phyloP scores from a whole-genome alignment of 2,797 vertebrate genomes.

The Sebastes taczanowskii region DNA sequence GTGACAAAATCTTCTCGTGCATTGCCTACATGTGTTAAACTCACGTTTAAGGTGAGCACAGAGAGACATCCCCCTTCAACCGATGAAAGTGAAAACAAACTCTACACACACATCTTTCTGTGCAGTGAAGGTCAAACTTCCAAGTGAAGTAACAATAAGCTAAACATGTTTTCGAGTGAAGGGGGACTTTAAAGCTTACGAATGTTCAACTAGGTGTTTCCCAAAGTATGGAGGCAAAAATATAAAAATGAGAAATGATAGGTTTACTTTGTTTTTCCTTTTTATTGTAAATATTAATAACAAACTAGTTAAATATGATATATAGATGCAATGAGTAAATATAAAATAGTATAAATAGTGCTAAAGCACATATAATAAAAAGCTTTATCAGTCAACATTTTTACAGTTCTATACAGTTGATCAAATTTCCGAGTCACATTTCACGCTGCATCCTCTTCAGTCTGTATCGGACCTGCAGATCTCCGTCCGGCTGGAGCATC shows the following conservation, averaged over 20 bases:
- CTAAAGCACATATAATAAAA: not conserved
- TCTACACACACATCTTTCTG: not conserved
- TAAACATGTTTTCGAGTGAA: not conserved
- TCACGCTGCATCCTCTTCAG: conserved; percentile 45
- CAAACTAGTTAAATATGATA: conserved; percentile 16
- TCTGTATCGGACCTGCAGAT: conserved; percentile 80
- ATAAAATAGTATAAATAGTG: conserved; percentile 47
- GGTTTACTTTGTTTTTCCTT: not conserved
- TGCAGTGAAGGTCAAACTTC: not conserved
- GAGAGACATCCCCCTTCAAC: not conserved
- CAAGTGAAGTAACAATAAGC: too few species aligned
- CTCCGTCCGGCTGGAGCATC: conserved; percentile 83
- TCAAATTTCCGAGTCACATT: not conserved
- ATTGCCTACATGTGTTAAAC: not conserved
- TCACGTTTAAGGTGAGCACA: not conserved
- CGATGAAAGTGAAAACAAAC: not conserved
- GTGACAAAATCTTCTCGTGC: too few species aligned
- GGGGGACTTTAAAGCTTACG: not conserved
- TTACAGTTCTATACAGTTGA: not conserved
- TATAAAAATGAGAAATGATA: not conserved
- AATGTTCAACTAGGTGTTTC: not conserved
- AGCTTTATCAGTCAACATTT: not conserved
- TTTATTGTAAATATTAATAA: conserved; percentile 28
- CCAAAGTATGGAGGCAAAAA: not conserved
- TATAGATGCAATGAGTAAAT: not conserved